A percentile compares a stretch with the other conserved stretches of the same genome.
Conservation (phyloP, 2,888 invertebrate genomes). For the Litoditis marina region DNA sequence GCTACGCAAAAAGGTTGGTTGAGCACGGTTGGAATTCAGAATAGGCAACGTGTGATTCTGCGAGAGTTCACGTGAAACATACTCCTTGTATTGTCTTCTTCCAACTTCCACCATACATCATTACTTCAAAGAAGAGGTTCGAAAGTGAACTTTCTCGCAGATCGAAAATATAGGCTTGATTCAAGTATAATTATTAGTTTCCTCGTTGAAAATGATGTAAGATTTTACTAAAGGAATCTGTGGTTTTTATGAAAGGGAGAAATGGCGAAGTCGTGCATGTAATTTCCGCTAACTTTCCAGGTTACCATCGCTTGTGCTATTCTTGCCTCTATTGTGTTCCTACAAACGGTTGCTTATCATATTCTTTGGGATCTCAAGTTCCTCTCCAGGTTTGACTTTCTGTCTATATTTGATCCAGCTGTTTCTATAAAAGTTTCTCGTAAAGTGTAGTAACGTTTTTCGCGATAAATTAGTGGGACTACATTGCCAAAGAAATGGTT, state of each 20-base stretch:
- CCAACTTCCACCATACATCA: no score
- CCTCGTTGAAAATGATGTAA: no score
- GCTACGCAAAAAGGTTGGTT: slow-evolving; percentile 72
- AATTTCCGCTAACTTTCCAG: no score
- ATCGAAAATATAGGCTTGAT: no score
- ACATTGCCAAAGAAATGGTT: not conserved
- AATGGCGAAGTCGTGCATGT: no score
- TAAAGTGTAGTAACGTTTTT: not conserved
- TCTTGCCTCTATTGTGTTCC: slow-evolving; percentile 88
- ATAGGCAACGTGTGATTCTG: not conserved
- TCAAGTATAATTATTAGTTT: no score
- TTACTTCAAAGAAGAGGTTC: no score
- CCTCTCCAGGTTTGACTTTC: slow-evolving; percentile 70
- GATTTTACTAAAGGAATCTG: no score
- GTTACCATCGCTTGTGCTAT: slow-evolving; percentile 79
- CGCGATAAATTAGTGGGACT: not conserved
- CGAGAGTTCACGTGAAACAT: not conserved
- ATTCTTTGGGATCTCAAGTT: slow-evolving; percentile 98
- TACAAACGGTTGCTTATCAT: slow-evolving; percentile 75
- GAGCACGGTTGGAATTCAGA: no score
- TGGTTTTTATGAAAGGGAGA: no score
- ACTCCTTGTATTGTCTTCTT: not conserved
- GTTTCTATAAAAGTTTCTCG: no score
- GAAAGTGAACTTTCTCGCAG: no score
- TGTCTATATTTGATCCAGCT: not conserved